Evolutionary conservation across 2,113 vertebrate genomes (phyloP).

Genomic region (Indicator maculatus): DNA sequence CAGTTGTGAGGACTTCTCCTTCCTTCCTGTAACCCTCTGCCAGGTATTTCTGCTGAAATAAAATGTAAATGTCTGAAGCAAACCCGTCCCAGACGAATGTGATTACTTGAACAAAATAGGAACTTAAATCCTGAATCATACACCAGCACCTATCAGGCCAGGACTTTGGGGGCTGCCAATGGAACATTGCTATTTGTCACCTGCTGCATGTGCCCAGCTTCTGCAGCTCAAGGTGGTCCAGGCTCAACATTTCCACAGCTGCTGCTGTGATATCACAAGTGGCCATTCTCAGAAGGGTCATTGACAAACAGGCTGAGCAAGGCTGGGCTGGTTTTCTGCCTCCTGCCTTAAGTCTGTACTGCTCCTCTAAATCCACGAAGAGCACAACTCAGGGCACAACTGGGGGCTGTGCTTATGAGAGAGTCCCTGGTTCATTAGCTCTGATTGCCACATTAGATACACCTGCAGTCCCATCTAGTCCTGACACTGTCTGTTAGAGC

Average conservation of each 20-base stretch:
- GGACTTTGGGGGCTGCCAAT: not conserved
- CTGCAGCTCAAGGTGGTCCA: not conserved
- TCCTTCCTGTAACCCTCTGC: not conserved
- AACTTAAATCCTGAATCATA: not conserved
- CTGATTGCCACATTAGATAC: not conserved
- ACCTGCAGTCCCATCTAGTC: not conserved
- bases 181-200: not conserved
- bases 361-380: not conserved
- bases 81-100: not conserved
- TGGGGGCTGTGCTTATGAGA: not conserved
- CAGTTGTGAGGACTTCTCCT: not conserved
- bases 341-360: too few relatives aligned
- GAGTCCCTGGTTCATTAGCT: not conserved
- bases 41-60: not conserved
- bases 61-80: conserved; percentile 7
- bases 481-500: not conserved
- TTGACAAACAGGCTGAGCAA: not conserved
- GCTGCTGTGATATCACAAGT: not conserved
- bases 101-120: not conserved
- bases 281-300: not conserved
- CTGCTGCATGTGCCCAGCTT: not conserved
- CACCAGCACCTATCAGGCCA: not conserved
- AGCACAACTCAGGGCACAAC: not conserved
- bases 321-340: not conserved
- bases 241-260: not conserved